Base-by-base conservation (phyloP, 2,888 invertebrate genomes). In the Scrobipalpa costella region DNA sequence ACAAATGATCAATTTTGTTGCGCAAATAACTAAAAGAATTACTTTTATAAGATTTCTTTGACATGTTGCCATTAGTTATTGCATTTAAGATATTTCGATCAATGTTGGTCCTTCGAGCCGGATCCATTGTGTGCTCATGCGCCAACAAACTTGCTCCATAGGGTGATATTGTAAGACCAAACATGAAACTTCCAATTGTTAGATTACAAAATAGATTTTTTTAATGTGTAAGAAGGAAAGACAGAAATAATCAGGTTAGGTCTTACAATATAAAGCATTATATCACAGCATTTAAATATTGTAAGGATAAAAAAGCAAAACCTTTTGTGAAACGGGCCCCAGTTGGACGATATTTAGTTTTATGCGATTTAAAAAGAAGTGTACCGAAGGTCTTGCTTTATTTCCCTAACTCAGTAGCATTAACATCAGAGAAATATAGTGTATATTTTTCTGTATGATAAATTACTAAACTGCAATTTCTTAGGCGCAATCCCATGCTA, bases 61-160 rank as follows among this genome's bases (percentile, higher is more conserved):
- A n/a, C n/a, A n/a, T n/a, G n/a, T n/a, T n/a, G n/a, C n/a, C n/a
- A n/a, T n/a, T n/a, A n/a, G 49, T 19, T 1, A 19, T 9, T 9
- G 1, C 11, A 8, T 17, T 47, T 47, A 0, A 17, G 19, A 19
- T 38, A 1, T 38, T 38, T 1, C 2, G 13, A 7, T 11, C n/a
- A 2, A 47, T 15, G 7, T 7, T 21, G 50, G 27, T 52, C 27
- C 27, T 52, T 52, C 50, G 50, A 52, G 27, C 52, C 52, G 13
- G 33, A 52, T 52, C 27, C 44, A 15, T 52, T 11, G 33, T 52
- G 21, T 27, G 19, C 21, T 19, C 21, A 27, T 27, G 33, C 52
- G 52, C 27, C 52, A 52, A 52, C 52, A 52, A 52, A 52, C 19
- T 33, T 52, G 52, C 33, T 52, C 52, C 19, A 5, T 50, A 17